phyloP scores from a whole-genome alignment of 2,888 invertebrate species.

The Trachelus stipa region DNA sequence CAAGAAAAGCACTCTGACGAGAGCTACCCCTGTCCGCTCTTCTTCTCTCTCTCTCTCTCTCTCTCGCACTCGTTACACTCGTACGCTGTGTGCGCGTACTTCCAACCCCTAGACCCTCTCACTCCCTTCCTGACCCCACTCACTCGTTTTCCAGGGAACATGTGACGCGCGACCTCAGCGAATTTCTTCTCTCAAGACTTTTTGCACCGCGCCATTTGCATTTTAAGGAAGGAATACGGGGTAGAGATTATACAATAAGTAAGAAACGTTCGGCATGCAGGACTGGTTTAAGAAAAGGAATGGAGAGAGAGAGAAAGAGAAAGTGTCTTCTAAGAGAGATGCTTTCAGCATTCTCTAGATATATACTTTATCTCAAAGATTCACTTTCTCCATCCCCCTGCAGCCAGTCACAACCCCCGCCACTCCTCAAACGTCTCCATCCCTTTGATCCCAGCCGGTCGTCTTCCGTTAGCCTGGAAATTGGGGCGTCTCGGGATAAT shows the following conservation, averaged over 20 bases:
- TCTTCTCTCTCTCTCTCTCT: neutral
- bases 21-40: neutral
- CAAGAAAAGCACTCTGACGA: neutral
- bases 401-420: no score
- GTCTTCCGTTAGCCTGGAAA: no score
- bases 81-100: no score
- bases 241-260: conserved; percentile 1
- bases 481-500: no score
- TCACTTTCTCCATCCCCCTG: no score
- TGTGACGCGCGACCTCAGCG: conserved; percentile 21
- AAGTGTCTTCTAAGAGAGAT: neutral
- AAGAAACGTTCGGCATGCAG: neutral
- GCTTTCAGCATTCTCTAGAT: no score
- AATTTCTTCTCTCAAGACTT: conserved; percentile 23
- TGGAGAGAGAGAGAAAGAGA: neutral
- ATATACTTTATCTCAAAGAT: no score
- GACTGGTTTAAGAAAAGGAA: neutral
- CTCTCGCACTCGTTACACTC: no score
- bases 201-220: conserved; percentile 31
- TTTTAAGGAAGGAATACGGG: conserved; percentile 29
- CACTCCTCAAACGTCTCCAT: no score
- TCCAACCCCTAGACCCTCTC: no score
- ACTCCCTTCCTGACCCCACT: neutral
- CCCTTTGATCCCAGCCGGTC: no score
- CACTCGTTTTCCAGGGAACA: conserved; percentile 19